A percentile compares a stretch with the other conserved stretches of the same genome.
phyloP scores from a whole-genome alignment of 2,888 invertebrate species.

The Hetaerina titia region DNA sequence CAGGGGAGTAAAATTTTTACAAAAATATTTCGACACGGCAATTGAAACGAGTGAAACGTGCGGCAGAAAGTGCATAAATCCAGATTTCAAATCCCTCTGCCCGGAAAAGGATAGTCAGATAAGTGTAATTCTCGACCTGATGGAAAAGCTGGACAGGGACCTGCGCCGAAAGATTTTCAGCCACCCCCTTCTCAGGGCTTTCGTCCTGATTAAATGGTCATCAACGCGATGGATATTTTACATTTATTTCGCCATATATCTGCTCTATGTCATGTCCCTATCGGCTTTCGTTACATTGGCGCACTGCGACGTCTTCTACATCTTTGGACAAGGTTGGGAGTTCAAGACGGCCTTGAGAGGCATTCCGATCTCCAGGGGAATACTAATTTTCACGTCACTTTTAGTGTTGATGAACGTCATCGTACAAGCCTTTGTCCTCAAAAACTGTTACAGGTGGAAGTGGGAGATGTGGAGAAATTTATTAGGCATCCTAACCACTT shows the following conservation, averaged over 20 bases:
- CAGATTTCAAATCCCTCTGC: neutral
- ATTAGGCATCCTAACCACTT: neutral
- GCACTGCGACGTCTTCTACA: conserved; percentile 47
- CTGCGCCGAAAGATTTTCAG: conserved; percentile 71
- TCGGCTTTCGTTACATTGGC: conserved; percentile 75
- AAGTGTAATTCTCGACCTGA: conserved; percentile 79
- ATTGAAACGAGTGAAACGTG: neutral
- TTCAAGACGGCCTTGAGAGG: neutral
- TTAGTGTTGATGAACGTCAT: conserved; percentile 70
- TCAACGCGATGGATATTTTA: conserved; percentile 78
- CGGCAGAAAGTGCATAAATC: neutral
- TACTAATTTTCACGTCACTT: neutral
- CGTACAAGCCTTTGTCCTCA: conserved; percentile 78
- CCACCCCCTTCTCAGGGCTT: conserved; percentile 75
- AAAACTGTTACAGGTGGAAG: conserved; percentile 24
- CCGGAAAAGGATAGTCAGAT: conserved; percentile 76
- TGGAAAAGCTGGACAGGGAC: conserved; percentile 75
- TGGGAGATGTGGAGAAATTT: conserved; percentile 13
- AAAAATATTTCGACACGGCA: neutral
- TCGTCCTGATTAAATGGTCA: conserved; percentile 79
- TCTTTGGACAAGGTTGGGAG: neutral
- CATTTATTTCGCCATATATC: conserved; percentile 76
- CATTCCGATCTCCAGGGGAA: neutral
- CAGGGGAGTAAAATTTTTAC: neutral
- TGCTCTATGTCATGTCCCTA: conserved; percentile 76